Evolutionary conservation across 1,140 invertebrate genomes (phyloP).

Genomic region (Macrostomum lignano): DNA sequence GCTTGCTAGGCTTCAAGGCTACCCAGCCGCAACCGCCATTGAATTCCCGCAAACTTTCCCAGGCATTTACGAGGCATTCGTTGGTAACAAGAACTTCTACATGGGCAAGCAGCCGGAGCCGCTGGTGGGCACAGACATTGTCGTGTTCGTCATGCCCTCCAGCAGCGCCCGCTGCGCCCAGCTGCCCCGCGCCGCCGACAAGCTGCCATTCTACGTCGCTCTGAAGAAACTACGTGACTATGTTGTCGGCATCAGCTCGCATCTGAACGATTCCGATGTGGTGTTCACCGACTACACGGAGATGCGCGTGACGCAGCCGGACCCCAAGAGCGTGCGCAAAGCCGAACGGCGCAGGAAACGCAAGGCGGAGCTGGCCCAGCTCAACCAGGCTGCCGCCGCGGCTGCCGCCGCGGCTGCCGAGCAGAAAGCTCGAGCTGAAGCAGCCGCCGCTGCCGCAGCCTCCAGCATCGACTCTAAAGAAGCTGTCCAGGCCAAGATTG

Average conservation of each 20-base stretch:
- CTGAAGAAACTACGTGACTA: constrained; percentile 68
- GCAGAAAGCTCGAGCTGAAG: too few species aligned
- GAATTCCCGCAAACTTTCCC: too few species aligned
- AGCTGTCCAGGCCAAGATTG: too few species aligned
- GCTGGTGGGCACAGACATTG: constrained; percentile 57
- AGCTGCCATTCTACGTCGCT: constrained; percentile 68
- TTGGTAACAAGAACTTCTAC: constrained; percentile 78
- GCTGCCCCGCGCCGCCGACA: constrained; percentile 58
- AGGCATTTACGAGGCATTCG: constrained; percentile 75
- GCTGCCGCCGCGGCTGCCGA: too few species aligned
- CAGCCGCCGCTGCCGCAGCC: too few species aligned
- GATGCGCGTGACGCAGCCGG: constrained; percentile 3
- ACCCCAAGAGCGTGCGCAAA: constrained; percentile 6
- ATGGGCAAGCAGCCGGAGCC: constrained; percentile 74
- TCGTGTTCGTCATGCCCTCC: constrained; percentile 64
- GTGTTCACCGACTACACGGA: constrained; percentile 36
- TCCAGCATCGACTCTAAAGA: too few species aligned
- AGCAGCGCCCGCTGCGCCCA: constrained; percentile 68
- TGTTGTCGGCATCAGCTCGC: constrained; percentile 48
- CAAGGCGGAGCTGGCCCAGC: constrained; percentile 3
- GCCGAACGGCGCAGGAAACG: constrained; percentile 4
- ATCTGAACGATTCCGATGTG: constrained; percentile 56
- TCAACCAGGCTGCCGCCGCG: too few species aligned
- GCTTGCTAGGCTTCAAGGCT: too few species aligned
- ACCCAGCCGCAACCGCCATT: too few species aligned